phyloP scores from a whole-genome alignment of 1,140 invertebrate genomes.

The Centruroides sculpturatus region DNA sequence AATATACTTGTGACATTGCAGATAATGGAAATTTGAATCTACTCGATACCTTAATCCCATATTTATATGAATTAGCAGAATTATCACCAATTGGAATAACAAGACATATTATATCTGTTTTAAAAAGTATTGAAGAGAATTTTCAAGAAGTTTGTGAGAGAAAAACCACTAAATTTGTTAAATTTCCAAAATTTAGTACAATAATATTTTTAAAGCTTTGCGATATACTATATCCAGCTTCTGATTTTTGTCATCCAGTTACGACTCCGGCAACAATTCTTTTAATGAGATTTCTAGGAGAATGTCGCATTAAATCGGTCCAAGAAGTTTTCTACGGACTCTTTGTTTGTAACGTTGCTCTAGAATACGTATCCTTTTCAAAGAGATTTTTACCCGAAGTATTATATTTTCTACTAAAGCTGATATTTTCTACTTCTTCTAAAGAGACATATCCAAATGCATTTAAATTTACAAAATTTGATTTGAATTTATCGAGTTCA shows the following conservation, averaged over 20 bases:
- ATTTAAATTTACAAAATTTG: no score
- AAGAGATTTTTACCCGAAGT: conserved; percentile 59
- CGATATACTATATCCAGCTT: conserved; percentile 59
- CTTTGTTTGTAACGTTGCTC: conserved; percentile 51
- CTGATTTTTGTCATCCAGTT: conserved; percentile 74
- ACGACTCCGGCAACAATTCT: conserved; percentile 67
- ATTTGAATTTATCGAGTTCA: no score
- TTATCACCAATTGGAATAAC: conserved; percentile 48
- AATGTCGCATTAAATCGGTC: conserved; percentile 41
- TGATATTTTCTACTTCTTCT: neutral
- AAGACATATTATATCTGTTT: conserved; percentile 44
- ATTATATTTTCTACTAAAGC: conserved; percentile 3
- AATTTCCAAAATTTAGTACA: conserved; percentile 53
- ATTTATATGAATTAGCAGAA: conserved; percentile 56
- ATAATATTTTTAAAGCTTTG: conserved; percentile 51
- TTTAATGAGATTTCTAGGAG: conserved; percentile 59
- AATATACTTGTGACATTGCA: conserved; percentile 51
- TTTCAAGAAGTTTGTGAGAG: conserved; percentile 39
- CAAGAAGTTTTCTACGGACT: conserved; percentile 59
- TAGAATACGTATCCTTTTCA: conserved; percentile 65
- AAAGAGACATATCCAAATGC: no score
- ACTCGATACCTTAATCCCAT: conserved; percentile 40
- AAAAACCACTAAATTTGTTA: conserved; percentile 24
- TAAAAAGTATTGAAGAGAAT: conserved; percentile 54
- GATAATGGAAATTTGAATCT: conserved; percentile 29